Evolutionary conservation across 1,140 invertebrate genomes (phyloP).

Genomic region (Paraescarpia echinospica): DNA sequence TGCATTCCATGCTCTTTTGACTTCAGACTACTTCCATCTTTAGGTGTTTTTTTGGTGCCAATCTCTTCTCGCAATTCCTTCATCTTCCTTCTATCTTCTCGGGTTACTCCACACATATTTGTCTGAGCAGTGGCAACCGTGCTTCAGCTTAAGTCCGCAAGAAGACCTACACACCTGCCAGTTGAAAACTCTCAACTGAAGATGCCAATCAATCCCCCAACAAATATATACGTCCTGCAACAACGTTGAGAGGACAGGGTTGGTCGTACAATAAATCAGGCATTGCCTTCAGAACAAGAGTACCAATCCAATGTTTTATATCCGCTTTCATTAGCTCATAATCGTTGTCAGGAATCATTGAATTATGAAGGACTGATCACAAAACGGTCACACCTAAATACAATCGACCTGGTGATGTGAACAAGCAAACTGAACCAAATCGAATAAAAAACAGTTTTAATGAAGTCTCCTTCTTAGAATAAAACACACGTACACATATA

Average conservation of each 20-base stretch:
- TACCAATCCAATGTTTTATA: not conserved
- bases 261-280: not conserved
- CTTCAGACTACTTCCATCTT: too few species aligned
- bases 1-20: too few species aligned
- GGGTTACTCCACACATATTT: too few species aligned
- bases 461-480: not conserved
- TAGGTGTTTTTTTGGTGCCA: too few species aligned
- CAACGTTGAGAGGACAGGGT: not conserved
- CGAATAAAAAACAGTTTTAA: not conserved
- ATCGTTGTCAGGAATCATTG: not conserved
- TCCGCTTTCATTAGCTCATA: not conserved
- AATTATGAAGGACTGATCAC: not conserved
- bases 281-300: not conserved
- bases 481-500: conserved; percentile 26
- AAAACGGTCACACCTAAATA: not conserved
- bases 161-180: too few species aligned
- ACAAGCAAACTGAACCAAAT: not conserved
- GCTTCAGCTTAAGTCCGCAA: too few species aligned
- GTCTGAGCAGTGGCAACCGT: too few species aligned
- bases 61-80: too few species aligned
- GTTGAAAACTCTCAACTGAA: not conserved
- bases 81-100: too few species aligned
- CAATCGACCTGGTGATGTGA: not conserved
- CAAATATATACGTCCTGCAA: not conserved
- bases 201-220: not conserved